Base-by-base conservation (phyloP, 2,113 vertebrate genomes). In the Thunnus maccoyii region DNA sequence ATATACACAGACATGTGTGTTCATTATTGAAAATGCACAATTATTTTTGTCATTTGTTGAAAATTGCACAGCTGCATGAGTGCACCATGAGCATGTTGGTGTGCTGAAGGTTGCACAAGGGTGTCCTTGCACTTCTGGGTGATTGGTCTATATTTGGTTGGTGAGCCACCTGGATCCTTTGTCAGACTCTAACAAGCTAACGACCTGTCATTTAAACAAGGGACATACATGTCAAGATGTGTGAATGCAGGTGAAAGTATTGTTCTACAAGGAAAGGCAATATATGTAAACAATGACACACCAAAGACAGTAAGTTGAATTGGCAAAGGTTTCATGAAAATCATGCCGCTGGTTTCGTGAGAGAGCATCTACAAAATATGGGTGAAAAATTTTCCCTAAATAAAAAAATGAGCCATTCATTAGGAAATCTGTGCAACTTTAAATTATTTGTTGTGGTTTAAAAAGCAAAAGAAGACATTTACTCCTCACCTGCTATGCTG, bases 111-210 rank as follows among this genome's bases (percentile, higher is more conserved):
- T 78, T 79, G 80, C 22, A 58, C 68, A 46, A 58, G 7, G 15
- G 16, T 63, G 75, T 82, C 67, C 64, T 79, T 79, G 56, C 27
- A 44, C 60, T 62, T 56, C 32, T n/a, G 15, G 63, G 25, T 85
- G 80, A 84, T 83, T 68, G 72, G 67, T 88, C 82, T 82, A 83
- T 77, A 90, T 87, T 83, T 81, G 70, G 79, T 76, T 61, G 70
- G 68, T 6, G 0, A 72, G 79, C 64, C 80, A 78, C 78, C 63
- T 70, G 76, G 62, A 64, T 76, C 25, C 68, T 65, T 65, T 3
- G 3, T 64, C 56, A 82, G 69, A 82, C 63, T 80, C 83, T 75
- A 83, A 85, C 79, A 71, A 86, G 54, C 61, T 56, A 75, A 80
- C 69, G 47, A 50, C 17, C 63, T 82, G 78, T 76, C 78, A 85